phyloP scores from a whole-genome alignment of 2,797 vertebrate species.

The Pseudomugil tenellus region DNA sequence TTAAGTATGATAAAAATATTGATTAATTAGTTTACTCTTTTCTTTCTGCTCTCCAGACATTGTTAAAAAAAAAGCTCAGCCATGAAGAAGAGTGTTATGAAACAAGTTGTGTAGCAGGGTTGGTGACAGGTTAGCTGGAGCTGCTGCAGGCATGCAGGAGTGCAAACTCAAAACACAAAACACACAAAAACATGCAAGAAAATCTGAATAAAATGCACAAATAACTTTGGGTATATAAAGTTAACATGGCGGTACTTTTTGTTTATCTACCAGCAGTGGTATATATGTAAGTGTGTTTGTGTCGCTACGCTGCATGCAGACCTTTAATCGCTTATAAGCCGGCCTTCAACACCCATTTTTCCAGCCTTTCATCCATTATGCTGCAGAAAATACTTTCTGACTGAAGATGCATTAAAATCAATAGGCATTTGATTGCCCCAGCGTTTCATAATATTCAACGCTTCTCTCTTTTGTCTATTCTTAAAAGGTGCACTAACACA shows the following conservation, averaged over 20 bases:
- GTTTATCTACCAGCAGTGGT: slow-evolving; percentile 7
- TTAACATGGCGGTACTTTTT: slow-evolving; percentile 6
- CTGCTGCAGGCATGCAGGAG: background rate
- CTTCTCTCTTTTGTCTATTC: slow-evolving; percentile 64
- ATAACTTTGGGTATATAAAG: background rate
- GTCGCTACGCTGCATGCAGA: slow-evolving; percentile 17
- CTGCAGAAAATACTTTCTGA: slow-evolving; percentile 77
- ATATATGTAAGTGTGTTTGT: slow-evolving; percentile 16
- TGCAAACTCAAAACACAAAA: no score
- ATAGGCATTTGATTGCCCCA: slow-evolving; percentile 75
- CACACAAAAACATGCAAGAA: background rate
- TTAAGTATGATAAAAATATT: background rate
- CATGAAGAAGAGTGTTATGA: background rate
- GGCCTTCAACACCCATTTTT: slow-evolving; percentile 59
- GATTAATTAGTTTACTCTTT: background rate
- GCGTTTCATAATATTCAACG: slow-evolving; percentile 63
- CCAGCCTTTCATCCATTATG: slow-evolving; percentile 65
- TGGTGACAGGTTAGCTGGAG: background rate
- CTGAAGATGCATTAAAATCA: slow-evolving; percentile 76
- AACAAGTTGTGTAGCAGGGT: background rate
- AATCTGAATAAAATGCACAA: background rate
- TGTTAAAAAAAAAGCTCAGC: background rate
- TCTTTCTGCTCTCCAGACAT: background rate
- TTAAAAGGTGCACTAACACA: slow-evolving; percentile 62
- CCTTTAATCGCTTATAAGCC: slow-evolving; percentile 70